Base-by-base conservation (phyloP, 2,888 invertebrate species). In the Calliopum simillimum region DNA sequence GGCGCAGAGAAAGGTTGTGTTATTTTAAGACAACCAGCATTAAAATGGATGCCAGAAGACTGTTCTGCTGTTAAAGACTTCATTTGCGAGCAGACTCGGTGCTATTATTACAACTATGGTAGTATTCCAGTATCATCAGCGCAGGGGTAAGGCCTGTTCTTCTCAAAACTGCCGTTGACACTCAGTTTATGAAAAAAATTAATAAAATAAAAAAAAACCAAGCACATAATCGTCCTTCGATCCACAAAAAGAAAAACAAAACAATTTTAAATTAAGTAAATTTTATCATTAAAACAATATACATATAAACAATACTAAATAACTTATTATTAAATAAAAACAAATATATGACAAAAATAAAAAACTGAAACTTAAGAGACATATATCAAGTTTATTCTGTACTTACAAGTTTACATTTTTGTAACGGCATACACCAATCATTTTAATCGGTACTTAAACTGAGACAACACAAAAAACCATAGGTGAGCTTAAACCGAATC, bases 61-160 rank as follows among this genome's bases (percentile, higher is more conserved):
- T 95, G 94, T 86, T 92, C 91, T 74, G 90, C 91, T 81, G 90
- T 93, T 80, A 94, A 94, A 88, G 94, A 94, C 87, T 94, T 94
- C 87, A 94, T 95, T 84, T 95, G 94, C 88, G 94, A 95, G 88
- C 94, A 94, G 88, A 94, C 94, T 74, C 91, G 94, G 83, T 95
- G 94, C 88, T 94, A 94, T 87, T 94, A 94, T 88, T 94, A 94
- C 89, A 94, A 94, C 88, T 95, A 94, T 87, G 94, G 94, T 86
- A 94, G 94, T 87, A 94, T 94, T 89, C 94, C 94, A 86, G 94
- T 94, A 84, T 93, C 94, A 86, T 93, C 94, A 82, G 91, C 93
- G 90, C 94, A 94, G 94, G 94, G 94, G 94, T 94, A 94, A 94
- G 94, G 81, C 77, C 76, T 76, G 66, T 63, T 73, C 78, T 63